These are phyloP conservation scores for Columba janthina DNA, from an alignment of 2,113 vertebrate species.

Conservation along the genomic window DNA sequence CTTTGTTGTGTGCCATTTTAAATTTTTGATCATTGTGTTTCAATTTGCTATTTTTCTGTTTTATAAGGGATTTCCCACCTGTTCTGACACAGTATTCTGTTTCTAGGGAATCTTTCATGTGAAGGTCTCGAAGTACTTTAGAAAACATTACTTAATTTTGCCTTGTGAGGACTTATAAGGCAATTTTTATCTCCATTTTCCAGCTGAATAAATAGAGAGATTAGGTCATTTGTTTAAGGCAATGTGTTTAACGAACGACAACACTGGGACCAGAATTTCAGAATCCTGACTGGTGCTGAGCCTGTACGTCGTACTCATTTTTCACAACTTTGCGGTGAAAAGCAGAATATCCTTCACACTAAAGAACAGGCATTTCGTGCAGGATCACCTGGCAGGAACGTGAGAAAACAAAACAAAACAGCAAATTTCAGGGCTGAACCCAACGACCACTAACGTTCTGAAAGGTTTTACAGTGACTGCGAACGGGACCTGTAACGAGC, in stretches of 20 bases:
- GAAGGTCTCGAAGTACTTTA: background rate
- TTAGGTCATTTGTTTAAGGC: conserved; percentile 4
- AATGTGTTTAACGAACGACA: background rate
- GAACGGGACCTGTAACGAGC: background rate
- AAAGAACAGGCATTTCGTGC: background rate
- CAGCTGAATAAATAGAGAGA: conserved; percentile 57
- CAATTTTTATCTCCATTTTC: conserved; percentile 40
- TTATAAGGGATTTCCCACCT: background rate
- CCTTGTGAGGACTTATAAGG: background rate
- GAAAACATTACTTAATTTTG: conserved; percentile 23
- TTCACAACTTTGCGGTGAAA: background rate
- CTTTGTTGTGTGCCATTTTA: background rate
- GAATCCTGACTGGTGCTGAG: background rate
- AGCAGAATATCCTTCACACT: background rate
- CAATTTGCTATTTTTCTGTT: background rate
- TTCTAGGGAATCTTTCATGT: background rate
- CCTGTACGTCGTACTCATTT: background rate
- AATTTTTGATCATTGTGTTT: background rate
- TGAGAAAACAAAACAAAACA: background rate
- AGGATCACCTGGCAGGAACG: background rate
- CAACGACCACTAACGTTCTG: background rate
- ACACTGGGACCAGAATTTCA: background rate
- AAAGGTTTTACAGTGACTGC: background rate
- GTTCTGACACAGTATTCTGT: background rate
- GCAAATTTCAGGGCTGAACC: background rate